Base-by-base conservation (phyloP, 2,113 vertebrate species). In the Poeciliopsis prolifica region DNA sequence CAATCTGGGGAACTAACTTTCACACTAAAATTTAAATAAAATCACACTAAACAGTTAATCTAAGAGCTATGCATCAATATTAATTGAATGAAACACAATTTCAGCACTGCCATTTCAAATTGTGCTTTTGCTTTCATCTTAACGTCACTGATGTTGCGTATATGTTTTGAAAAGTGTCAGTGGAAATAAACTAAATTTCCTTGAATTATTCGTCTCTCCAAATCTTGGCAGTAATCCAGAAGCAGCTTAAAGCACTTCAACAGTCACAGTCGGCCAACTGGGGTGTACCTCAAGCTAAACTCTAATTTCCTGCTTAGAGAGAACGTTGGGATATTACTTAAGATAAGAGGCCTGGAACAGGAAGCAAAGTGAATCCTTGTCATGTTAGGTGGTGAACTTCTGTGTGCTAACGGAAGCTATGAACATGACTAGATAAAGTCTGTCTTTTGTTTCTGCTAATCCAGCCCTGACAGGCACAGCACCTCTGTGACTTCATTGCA, bases 291-390 rank as follows among this genome's bases (percentile, higher is more conserved):
- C 68, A 68, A 75, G 87, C 76, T 75, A 79, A 90, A 90, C 75
- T 7, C 75, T 70, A 22, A 90, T 90, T 90, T 92, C 87, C 89
- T 88, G 81, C 65, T 22, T 12, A 65, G 54, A 3, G 12, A 81
- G 79, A 82, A 69, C 35, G 79, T 58, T 35, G 51, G 75, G 74
- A 78, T 81, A 78, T 84, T 84, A 86, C 80, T 84, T 69, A 35
- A 78, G 80, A 89, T 90, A 78, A 90, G 72, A 86, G 51, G 54
- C 40, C 65, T 48, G 66, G 19, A 82, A 81, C 69, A 78, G 87
- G 85, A 89, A 87, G 90, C 66, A 60, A 80, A 83, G 89, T 79
- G 74, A 84, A 78, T 30, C 75, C 83, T 76, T 77, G 70, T 62
- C 85, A 61, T 86, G 79, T 76, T 74, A 81, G 74, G 69, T 70